A percentile compares a stretch with the other conserved stretches of the same genome.
Evolutionary conservation across 1,140 invertebrate species (phyloP).

Genomic region (Acarapis woodi): DNA sequence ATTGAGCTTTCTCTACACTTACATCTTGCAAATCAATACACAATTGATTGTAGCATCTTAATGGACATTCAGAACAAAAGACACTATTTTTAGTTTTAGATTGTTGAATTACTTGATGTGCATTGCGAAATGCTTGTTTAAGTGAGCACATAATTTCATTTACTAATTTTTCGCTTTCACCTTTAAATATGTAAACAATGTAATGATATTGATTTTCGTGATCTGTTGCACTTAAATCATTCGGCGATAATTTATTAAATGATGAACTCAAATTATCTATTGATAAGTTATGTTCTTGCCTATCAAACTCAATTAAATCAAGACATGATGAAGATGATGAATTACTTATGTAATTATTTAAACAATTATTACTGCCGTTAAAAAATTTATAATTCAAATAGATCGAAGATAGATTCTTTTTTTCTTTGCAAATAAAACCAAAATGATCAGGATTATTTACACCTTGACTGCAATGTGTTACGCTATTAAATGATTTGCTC

Average conservation of each 20-base stretch:
- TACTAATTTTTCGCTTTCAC: slow-evolving; percentile 33
- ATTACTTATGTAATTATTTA: too few species aligned
- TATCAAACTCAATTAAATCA: too few species aligned
- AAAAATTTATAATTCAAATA: too few species aligned
- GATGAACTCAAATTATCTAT: too few species aligned
- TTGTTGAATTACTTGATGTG: slow-evolving; percentile 24
- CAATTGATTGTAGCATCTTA: slow-evolving; percentile 74
- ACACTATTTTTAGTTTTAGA: slow-evolving; percentile 12
- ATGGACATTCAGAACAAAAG: slow-evolving; percentile 63
- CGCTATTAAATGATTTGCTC: slow-evolving; percentile 53
- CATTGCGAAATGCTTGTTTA: slow-evolving; percentile 42
- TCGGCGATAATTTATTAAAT: slow-evolving; percentile 10
- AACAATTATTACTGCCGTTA: too few species aligned
- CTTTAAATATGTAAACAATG: slow-evolving; percentile 64
- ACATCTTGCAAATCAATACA: slow-evolving; percentile 51
- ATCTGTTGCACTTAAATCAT: slow-evolving; percentile 18
- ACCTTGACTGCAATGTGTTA: slow-evolving; percentile 63
- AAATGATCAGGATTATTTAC: slow-evolving; percentile 49
- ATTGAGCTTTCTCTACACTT: slow-evolving; percentile 38
- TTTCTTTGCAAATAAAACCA: slow-evolving; percentile 65
- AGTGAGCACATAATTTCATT: slow-evolving; percentile 30
- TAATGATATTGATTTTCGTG: too few species aligned
- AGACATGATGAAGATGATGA: too few species aligned
- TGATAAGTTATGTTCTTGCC: too few species aligned
- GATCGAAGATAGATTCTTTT: too few species aligned